phyloP scores from a whole-genome alignment of 2,888 invertebrate genomes.

The Nomada fabriciana region DNA sequence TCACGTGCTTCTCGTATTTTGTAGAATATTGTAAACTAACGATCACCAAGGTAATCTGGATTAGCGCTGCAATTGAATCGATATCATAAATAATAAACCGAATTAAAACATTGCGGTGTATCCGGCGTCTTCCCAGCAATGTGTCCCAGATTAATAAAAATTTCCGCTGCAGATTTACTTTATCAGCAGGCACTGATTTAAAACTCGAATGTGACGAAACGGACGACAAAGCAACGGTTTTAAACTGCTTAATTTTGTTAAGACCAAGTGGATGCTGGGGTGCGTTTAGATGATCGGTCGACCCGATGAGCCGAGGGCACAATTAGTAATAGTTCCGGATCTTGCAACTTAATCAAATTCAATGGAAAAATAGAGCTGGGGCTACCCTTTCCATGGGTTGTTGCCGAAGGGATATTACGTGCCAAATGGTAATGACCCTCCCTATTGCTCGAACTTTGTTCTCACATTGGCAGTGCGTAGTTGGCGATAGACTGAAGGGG shows the following conservation, averaged over 20 bases:
- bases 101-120: conserved; percentile 12
- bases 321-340: conserved; percentile 54
- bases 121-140: background rate
- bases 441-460: conserved; percentile 61
- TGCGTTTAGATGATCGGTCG: conserved; percentile 39
- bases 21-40: background rate
- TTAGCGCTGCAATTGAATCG: background rate
- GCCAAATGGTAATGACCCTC: conserved; percentile 73
- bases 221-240: background rate
- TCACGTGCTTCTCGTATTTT: background rate
- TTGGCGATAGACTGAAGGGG: conserved; percentile 60
- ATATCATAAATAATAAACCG: background rate
- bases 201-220: conserved; percentile 5
- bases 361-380: conserved; percentile 74
- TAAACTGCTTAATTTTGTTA: conserved; percentile 39
- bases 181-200: background rate
- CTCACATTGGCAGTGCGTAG: conserved; percentile 66
- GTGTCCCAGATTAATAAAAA: conserved; percentile 12
- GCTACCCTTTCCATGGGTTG: conserved; percentile 64
- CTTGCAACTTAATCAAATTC: conserved; percentile 72
- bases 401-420: conserved; percentile 68
- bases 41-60: background rate
- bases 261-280: conserved; percentile 30
- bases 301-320: conserved; percentile 23
- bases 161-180: conserved; percentile 21